A percentile compares a stretch with the other conserved stretches of the same genome.
Conservation (phyloP, 2,113 vertebrate genomes). For the Elanus axillaris region DNA sequence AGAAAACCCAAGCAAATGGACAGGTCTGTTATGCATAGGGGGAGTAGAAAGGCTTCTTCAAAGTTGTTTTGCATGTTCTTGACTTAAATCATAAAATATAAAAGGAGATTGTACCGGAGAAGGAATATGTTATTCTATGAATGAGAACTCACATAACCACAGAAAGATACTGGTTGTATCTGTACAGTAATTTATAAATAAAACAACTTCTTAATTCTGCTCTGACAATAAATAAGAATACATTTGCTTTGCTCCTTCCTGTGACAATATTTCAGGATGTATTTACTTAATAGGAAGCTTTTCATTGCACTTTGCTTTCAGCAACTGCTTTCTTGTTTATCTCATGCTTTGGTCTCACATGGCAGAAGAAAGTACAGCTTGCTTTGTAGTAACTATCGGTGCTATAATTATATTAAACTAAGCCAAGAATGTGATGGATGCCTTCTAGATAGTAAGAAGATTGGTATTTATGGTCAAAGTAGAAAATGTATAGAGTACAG, state of each 20-base stretch:
- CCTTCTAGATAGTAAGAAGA: neutral
- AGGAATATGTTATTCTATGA: neutral
- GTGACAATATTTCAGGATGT: neutral
- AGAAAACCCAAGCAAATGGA: neutral
- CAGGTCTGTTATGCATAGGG: neutral
- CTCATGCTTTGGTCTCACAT: neutral
- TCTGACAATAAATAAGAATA: neutral
- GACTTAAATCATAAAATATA: neutral
- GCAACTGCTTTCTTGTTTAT: neutral
- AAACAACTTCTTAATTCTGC: neutral
- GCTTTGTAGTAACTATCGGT: neutral
- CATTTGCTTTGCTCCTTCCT: neutral
- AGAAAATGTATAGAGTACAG: neutral
- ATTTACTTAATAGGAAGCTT: neutral
- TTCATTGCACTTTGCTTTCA: neutral
- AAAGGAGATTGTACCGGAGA: neutral
- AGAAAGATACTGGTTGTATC: neutral
- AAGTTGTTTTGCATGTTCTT: neutral
- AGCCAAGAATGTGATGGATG: neutral
- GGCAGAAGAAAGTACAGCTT: neutral
- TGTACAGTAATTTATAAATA: neutral
- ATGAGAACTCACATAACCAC: neutral
- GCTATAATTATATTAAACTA: neutral
- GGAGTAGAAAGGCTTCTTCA: neutral
- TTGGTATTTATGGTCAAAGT: fast-evolving